These are phyloP conservation scores for Helogale parvula DNA, from an alignment of 2,113 vertebrate species.

Conservation along the genomic window DNA sequence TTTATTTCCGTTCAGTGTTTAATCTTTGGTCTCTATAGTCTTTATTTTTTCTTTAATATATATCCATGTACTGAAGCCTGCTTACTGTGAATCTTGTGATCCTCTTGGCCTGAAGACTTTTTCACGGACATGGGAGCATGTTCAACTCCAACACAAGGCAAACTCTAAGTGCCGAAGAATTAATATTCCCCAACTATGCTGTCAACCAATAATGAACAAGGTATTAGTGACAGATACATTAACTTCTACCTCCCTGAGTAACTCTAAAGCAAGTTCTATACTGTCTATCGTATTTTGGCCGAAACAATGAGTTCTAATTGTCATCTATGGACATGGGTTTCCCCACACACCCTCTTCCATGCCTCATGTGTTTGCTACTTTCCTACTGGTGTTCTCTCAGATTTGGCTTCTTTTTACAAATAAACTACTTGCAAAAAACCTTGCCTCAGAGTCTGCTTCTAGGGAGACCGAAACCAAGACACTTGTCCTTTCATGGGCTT, in stretches of 20 bases:
- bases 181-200: neutral
- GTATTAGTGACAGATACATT: neutral
- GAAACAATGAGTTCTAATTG: neutral
- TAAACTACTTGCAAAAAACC: neutral
- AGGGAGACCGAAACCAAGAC: neutral
- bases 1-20: neutral
- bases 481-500: neutral
- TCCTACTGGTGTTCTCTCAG: neutral
- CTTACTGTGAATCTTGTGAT: neutral
- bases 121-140: neutral
- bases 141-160: neutral
- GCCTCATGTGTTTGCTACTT: neutral
- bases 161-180: neutral
- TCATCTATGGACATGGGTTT: rapidly evolving
- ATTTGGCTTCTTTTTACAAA: neutral
- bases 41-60: neutral
- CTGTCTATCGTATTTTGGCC: neutral
- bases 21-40: neutral
- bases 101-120: neutral
- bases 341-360: neutral
- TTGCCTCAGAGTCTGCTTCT: neutral
- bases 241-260: no score
- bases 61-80: neutral
- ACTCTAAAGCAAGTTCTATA: neutral
- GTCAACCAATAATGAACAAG: neutral